Percentiles rank a stretch among this genome's conserved stretches.
Evolutionary conservation across 2,113 vertebrate genomes (phyloP).

Genomic region (Ellobius talpinus): DNA sequence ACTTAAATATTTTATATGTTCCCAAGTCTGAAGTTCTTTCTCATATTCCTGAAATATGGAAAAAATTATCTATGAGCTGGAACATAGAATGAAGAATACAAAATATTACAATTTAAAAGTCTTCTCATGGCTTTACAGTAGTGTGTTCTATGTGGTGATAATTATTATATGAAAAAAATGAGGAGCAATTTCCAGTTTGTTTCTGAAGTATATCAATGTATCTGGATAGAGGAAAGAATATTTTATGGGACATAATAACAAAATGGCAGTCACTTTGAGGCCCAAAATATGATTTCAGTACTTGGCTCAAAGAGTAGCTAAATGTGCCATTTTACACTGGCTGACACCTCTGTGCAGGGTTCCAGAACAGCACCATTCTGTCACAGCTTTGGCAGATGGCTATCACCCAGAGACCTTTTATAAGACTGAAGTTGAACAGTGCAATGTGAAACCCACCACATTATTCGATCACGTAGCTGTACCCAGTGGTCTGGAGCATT

Average conservation of each 20-base stretch:
- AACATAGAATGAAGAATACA: not conserved
- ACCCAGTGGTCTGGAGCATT: conserved; percentile 65
- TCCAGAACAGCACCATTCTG: conserved; percentile 61
- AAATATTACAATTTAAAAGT: not conserved
- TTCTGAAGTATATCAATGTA: conserved; percentile 56
- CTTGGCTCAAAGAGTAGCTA: conserved; percentile 64
- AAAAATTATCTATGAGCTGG: not conserved
- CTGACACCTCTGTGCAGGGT: conserved; percentile 55
- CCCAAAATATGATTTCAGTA: conserved; percentile 67
- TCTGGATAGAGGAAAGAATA: conserved; percentile 38
- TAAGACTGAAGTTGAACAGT: conserved; percentile 28
- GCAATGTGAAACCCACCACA: not conserved
- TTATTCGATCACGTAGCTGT: conserved; percentile 46
- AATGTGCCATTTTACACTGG: conserved; percentile 59
- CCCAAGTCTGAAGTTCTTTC: not conserved
- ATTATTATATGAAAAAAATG: not conserved
- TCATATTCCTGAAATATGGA: not conserved
- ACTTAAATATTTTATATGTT: not conserved
- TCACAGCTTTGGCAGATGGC: conserved; percentile 65
- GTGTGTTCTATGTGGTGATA: not conserved
- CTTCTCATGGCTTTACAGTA: not conserved
- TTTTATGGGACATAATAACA: conserved; percentile 62
- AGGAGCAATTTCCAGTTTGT: conserved; percentile 32
- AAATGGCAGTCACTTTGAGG: conserved; percentile 64
- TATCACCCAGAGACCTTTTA: conserved; percentile 69